phyloP scores from a whole-genome alignment of 37 sponge, comb jelly and placozoan genomes.

The Spongilla lacustris region DNA sequence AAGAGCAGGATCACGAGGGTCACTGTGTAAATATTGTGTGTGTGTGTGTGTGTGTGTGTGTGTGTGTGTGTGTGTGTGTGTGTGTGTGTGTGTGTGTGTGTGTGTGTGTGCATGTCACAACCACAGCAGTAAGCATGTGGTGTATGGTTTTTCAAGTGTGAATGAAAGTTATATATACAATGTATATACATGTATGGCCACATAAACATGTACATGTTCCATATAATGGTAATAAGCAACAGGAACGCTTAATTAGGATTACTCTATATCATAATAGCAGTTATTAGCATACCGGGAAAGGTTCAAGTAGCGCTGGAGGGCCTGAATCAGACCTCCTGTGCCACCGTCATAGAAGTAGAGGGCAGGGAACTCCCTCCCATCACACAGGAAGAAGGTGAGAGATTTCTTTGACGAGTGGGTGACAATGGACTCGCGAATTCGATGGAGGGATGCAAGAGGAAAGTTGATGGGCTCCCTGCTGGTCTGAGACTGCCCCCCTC shows the following conservation, averaged over 20 bases:
- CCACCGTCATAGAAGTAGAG: constrained; percentile 85
- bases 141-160: no score
- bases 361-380: constrained; percentile 46
- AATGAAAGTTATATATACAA: no score
- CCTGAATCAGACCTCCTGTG: constrained; percentile 34
- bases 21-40: not conserved
- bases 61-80: no score
- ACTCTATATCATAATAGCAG: no score
- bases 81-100: no score
- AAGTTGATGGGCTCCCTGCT: constrained; percentile 63
- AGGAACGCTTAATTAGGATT: no score
- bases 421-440: constrained; percentile 19
- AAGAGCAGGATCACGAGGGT: not conserved
- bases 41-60: no score
- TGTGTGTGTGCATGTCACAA: no score
- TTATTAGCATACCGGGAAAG: constrained; percentile 24
- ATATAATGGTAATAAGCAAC: no score
- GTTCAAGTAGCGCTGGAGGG: constrained; percentile 51
- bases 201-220: not conserved
- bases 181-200: no score
- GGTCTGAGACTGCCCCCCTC: not conserved
- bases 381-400: constrained; percentile 57
- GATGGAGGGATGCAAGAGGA: constrained; percentile 53
- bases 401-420: constrained; percentile 1
- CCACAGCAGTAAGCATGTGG: no score